Conservation (phyloP, 2,113 vertebrate genomes). For the Elaphurus davidianus region DNA sequence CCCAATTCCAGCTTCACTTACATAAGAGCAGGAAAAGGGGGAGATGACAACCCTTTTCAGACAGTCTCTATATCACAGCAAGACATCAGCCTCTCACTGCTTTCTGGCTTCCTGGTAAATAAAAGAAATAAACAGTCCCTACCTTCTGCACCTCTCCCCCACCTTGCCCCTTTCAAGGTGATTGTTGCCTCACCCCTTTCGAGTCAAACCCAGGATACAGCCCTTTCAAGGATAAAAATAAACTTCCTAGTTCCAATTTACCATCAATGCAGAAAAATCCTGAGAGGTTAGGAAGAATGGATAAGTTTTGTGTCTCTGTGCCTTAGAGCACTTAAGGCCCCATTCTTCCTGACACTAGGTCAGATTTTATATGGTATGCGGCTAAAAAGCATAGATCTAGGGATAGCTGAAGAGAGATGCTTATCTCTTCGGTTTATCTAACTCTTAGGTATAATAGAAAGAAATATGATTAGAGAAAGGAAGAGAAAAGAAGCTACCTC, state of each 20-base stretch:
- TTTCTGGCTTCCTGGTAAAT: constrained; percentile 33
- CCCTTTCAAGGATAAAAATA: constrained; percentile 49
- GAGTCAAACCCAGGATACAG: neutral
- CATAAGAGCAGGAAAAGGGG: neutral
- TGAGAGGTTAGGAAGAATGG: neutral
- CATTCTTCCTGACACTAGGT: constrained; percentile 11
- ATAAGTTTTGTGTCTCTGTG: neutral
- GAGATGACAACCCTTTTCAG: constrained; percentile 24
- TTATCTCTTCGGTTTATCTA: neutral
- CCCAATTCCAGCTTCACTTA: constrained; percentile 26
- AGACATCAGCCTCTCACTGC: neutral
- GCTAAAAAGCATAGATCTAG: neutral
- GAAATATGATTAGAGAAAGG: neutral
- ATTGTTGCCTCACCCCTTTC: constrained; percentile 17
- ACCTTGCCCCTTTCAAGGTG: neutral
- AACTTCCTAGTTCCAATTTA: constrained; percentile 1
- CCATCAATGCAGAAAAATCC: neutral
- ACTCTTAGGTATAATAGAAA: neutral
- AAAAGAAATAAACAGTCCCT: constrained; percentile 39
- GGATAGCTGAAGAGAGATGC: neutral
- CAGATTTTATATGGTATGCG: neutral
- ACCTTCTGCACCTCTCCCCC: neutral
- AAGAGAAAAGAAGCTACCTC: neutral
- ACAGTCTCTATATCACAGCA: neutral
- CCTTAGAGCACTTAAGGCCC: neutral